Base-by-base conservation (phyloP, 2,797 vertebrate species). In the Mycteria americana region DNA sequence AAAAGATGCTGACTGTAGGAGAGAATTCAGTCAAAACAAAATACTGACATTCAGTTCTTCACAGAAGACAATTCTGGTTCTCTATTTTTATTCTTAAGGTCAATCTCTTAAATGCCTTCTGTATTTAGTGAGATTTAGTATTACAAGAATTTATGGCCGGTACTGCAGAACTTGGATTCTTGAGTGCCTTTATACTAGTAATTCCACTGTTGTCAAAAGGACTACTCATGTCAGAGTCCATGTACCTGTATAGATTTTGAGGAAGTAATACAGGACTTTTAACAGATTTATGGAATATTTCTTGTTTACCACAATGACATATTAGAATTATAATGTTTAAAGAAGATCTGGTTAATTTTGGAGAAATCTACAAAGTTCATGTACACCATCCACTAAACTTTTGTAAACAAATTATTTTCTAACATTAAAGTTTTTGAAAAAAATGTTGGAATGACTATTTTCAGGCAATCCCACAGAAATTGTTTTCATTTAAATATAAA, bases 41-140 rank as follows among this genome's bases (percentile, higher is more conserved):
- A 85, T 92, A 54, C 85, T 84, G 69, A 93, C 69, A 53, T 93
- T 76, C 35, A 86, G 37, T 73, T 92, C 76, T 90, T 81, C 39
- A 65, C 11, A 6, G 54, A 88, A 85, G 70, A 92, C 81, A 81
- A n/a, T 84, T 90, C 64, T 37, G 30, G 11, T 54, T 80, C 50
- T 83, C 85, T 74, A 25, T 86, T 91, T 96, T 88, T 74, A 80
- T 85, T 85, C 87, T 57, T 85, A 81, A 93, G 31, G 73, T 92
- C 73, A 95, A 70, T 81, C 63, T 18, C 43, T 85, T 85, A 86
- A 93, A 94, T 57, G 54, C 18, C 18, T 65, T 89, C 68, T 83
- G 45, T 79, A 72, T 87, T 92, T 91, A 93, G 59, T 72, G 54
- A 82, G 70, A 87, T 76, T 89, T 95, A 70, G 48, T 74, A 64